Evolutionary conservation across 2,113 vertebrate species (phyloP).

Genomic region (Montifringilla adamsi): DNA sequence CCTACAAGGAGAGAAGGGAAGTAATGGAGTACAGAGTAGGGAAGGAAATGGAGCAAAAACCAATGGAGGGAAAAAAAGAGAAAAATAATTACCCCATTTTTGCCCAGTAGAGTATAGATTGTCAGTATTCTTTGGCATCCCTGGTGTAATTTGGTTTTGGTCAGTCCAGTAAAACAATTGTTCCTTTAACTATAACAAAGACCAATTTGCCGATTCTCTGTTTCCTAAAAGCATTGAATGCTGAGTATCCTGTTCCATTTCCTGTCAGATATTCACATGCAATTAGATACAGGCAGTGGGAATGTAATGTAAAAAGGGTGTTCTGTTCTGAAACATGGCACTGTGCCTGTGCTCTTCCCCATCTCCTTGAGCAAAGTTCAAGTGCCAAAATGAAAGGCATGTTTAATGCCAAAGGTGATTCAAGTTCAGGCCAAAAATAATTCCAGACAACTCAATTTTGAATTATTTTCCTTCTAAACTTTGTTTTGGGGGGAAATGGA

Average conservation of each 20-base stretch:
- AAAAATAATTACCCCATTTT: not conserved
- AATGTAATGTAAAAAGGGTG: constrained; percentile 45
- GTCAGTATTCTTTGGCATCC: not conserved
- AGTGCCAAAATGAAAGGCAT: constrained; percentile 38
- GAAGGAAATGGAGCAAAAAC: not conserved
- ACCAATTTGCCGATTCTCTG: constrained; percentile 15
- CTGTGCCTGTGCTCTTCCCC: constrained; percentile 39
- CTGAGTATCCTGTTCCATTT: constrained; percentile 57
- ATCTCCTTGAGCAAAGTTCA: constrained; percentile 53
- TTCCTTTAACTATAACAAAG: constrained; percentile 39
- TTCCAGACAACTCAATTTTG: constrained; percentile 45
- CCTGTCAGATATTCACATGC: constrained; percentile 55
- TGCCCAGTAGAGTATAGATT: not conserved
- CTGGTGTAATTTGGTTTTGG: not conserved
- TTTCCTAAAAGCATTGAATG: constrained; percentile 53
- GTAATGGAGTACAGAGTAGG: too few species aligned
- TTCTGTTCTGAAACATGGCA: constrained; percentile 59
- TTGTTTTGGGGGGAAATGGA: not conserved
- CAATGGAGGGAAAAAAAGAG: not conserved
- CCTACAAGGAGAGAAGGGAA: rapidly evolving
- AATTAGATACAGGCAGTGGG: constrained; percentile 50
- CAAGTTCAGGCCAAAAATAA: constrained; percentile 65
- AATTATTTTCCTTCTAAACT: constrained; percentile 41
- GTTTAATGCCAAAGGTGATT: constrained; percentile 63
- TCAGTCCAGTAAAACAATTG: constrained; percentile 12